Base-by-base conservation (phyloP, 2,113 vertebrate species). In the Pygoscelis adeliae region DNA sequence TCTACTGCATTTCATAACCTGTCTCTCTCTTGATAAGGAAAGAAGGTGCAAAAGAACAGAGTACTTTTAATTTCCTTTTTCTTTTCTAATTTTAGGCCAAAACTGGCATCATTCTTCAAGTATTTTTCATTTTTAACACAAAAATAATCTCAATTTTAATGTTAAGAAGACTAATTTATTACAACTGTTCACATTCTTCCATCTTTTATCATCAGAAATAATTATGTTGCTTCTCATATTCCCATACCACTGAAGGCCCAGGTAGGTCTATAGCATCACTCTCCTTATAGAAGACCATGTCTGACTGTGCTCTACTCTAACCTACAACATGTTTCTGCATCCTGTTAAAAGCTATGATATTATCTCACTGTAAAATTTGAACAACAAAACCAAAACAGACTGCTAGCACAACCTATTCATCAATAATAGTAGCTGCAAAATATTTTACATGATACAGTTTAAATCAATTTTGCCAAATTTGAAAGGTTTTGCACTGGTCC, bases 181-280 rank as follows among this genome's bases (percentile, higher is more conserved):
- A 38, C 14, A 82, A 29, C 3, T 61, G 4, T 44, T 72, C 12
- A 34, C 7, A 23, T 32, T 84, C 73, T 62, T 29, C 5, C 16
- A 40, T 30, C 5, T 83, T 83, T 30, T 63, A 20, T 34, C 9
- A 59, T 40, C 32, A 53, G 36, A 91, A 91, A 78, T 47, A 65
- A 30, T 62, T 89, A 50, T 13, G 6, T 34, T 87, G 5, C 6
- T 74, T 73, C 11, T 62, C n/a, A 23, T 78, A 36, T 56, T 71
- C 30, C 4, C 0, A 1, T 50, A 56, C 4, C 3, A 53, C 5
- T 62, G 49, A 67, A 83, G 15, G 46, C 3, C 13, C 17, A 46
- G 7, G 27, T 20, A 62, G 50, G 3, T n/a, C 10, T 36, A 40
- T 2, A 47, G 21, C 27, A 69, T 61, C 40, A 78, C 6, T 65